Evolutionary conservation across 2,888 invertebrate species (phyloP), one percentile per base, ranked within the genome.

Genomic region (Trichogramma evanescens): DNA sequence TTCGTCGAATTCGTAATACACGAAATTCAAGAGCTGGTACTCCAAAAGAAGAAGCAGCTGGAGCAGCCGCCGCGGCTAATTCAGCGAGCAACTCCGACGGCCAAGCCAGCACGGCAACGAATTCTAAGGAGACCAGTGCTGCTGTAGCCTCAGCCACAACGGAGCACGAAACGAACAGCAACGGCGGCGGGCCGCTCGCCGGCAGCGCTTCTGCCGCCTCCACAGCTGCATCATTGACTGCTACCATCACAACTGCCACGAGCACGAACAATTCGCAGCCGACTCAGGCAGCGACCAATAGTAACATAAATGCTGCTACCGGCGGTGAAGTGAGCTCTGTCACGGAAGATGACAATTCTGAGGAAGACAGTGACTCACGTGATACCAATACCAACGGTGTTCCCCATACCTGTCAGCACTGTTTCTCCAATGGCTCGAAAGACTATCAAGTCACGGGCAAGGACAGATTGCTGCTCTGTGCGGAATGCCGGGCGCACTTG

Each of bases 291-390:
- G 26, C 26, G 26, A 71, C 67, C 63, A 72, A 71, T 4, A 72
- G 70, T 50, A 74, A 71, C 54, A 71, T 69, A 58, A 74, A 73
- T 62, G 61, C 58, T 53, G 74, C 73, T 65, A 72, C 74, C 9
- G 73, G 82, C 45, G 83, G 83, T 65, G 86, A 86, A 71, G 81
- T 83, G 66, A 86, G 85, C 65, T 90, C 91, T 62, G 89, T 90
- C 63, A 90, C 90, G 57, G 91, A 91, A 78, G 91, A 91, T 82
- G 93, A 95, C 77, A 92, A 91, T 80, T 95, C 95, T 66, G 95
- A 95, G 76, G 94, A 95, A 78, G 95, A 95, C 78, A 94, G 94
- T 78, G 95, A 95, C 80, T 94, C 93, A 61, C 85, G 94, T 74
- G 92, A 93, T 73, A 87, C 93, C 69, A 77, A 77, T 54, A 76